These are phyloP conservation scores for Candidula unifasciata DNA, from an alignment of 2,888 invertebrate genomes.

Conservation along the genomic window DNA sequence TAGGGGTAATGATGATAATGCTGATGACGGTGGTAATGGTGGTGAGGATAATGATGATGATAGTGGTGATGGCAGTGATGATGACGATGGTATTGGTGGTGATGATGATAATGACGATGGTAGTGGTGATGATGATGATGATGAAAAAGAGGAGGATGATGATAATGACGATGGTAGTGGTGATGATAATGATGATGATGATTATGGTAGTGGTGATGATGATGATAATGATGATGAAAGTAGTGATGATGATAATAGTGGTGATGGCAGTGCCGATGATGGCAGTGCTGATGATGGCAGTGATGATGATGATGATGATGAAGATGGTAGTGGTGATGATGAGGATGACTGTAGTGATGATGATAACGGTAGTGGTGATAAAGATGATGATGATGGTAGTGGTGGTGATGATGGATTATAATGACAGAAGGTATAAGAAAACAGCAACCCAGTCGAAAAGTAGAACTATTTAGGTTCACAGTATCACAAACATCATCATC, in stretches of 20 bases:
- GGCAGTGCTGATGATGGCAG: neutral
- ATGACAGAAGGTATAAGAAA: too few relatives aligned
- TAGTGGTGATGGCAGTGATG: slow-evolving; percentile 10
- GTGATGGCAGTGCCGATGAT: neutral
- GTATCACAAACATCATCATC: too few relatives aligned
- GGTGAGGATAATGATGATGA: neutral
- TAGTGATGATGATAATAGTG: neutral
- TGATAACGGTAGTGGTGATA: neutral
- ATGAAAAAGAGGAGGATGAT: neutral
- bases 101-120: neutral
- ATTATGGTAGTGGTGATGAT: neutral
- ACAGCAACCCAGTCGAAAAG: too few relatives aligned
- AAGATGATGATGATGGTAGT: neutral
- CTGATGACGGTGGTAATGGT: neutral
- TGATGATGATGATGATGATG: neutral
- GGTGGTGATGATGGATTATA: too few relatives aligned
- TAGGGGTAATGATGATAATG: neutral
- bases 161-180: neutral
- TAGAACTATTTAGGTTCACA: too few relatives aligned
- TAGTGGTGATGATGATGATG: neutral
- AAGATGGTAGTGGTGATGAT: neutral
- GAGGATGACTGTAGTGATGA: neutral
- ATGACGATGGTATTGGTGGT: slow-evolving; percentile 1
- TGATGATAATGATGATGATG: neutral
- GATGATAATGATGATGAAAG: neutral